Evolutionary conservation across 2,888 invertebrate species (phyloP).

Genomic region (Seira ritae): DNA sequence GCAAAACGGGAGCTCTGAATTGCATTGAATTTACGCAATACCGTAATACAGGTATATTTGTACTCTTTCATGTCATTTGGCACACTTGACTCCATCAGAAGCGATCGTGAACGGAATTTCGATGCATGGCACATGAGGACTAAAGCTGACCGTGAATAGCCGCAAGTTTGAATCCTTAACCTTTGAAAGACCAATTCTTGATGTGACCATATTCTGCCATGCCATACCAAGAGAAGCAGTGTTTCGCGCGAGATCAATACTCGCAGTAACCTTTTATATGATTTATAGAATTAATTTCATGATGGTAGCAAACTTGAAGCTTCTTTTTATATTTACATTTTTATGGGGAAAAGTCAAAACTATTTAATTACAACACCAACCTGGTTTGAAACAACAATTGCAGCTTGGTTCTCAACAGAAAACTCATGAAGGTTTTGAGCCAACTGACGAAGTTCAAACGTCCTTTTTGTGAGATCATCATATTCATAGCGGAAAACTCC

Average conservation of each 20-base stretch:
- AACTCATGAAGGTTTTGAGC: conserved; percentile 79
- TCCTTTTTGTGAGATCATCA: conserved; percentile 77
- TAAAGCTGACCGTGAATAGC: conserved; percentile 79
- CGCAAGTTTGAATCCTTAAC: conserved; percentile 75
- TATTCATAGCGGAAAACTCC: conserved; percentile 81
- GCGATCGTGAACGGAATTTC: conserved; percentile 26
- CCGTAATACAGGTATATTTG: too few species aligned
- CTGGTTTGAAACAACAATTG: conserved; percentile 85
- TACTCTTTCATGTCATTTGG: too few species aligned
- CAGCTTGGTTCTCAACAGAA: conserved; percentile 78
- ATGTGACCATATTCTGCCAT: conserved; percentile 82
- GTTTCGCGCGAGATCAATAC: conserved; percentile 39
- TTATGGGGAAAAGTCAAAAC: too few species aligned
- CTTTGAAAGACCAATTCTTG: conserved; percentile 77
- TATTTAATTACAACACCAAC: too few species aligned
- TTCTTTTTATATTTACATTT: too few species aligned
- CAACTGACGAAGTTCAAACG: conserved; percentile 79
- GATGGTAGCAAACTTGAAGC: neutral
- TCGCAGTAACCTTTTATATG: conserved; percentile 72
- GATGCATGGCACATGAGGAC: conserved; percentile 78
- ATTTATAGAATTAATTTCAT: neutral
- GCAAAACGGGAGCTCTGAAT: too few species aligned
- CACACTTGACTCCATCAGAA: conserved; percentile 38
- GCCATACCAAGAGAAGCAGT: conserved; percentile 81
- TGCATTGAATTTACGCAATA: too few species aligned